These are phyloP conservation scores for Hypomecis punctinalis DNA, from an alignment of 2,888 invertebrate genomes.

Conservation along the genomic window DNA sequence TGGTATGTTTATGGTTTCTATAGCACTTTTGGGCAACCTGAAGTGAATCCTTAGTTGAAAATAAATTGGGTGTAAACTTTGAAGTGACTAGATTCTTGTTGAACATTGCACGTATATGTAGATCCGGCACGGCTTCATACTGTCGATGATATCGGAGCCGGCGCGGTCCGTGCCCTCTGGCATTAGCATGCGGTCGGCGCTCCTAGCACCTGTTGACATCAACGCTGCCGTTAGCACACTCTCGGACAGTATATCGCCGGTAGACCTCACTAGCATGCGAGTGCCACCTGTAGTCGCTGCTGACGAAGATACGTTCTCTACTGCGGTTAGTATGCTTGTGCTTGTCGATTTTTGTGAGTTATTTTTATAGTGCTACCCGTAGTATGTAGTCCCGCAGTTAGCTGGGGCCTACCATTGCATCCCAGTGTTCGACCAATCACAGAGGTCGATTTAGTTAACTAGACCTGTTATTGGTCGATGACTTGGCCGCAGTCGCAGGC, in stretches of 20 bases:
- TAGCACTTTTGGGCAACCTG: too few relatives aligned
- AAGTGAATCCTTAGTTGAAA: too few relatives aligned
- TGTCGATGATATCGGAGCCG: constrained; percentile 48
- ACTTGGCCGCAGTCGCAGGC: too few relatives aligned
- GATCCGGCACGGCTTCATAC: constrained; percentile 64
- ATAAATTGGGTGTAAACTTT: too few relatives aligned
- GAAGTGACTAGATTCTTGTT: not conserved
- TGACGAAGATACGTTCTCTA: constrained; percentile 13
- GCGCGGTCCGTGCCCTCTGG: constrained; percentile 52
- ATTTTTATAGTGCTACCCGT: not conserved
- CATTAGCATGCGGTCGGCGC: constrained; percentile 60
- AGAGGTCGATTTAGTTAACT: too few relatives aligned
- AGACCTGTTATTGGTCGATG: too few relatives aligned
- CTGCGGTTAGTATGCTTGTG: constrained; percentile 32
- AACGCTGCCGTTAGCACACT: not conserved
- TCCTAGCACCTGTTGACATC: constrained; percentile 35
- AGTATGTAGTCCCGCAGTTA: too few relatives aligned
- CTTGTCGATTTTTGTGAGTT: not conserved
- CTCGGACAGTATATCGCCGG: not conserved
- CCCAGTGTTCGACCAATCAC: too few relatives aligned
- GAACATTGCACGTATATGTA: constrained; percentile 59
- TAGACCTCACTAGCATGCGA: not conserved
- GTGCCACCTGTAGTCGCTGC: constrained; percentile 7
- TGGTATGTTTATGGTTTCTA: too few relatives aligned
- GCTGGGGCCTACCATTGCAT: too few relatives aligned